phyloP scores from a whole-genome alignment of 64 coral and sea anemone genomes.

The Trachythela sp. region DNA sequence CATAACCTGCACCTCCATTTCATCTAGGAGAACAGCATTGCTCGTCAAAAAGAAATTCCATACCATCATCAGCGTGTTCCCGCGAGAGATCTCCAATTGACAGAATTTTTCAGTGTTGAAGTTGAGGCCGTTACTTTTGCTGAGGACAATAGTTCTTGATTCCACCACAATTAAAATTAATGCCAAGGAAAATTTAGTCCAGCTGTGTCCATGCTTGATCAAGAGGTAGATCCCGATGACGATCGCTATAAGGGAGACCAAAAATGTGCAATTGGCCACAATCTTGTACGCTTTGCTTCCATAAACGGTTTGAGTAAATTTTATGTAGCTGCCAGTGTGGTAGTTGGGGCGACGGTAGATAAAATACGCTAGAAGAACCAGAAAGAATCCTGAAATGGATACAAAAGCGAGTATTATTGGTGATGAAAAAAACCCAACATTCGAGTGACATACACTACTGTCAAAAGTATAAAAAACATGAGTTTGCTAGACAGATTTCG shows the following conservation, averaged over 20 bases:
- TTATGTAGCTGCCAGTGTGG: neutral
- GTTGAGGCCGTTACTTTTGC: slow-evolving; percentile 6
- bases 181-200: neutral
- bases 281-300: neutral
- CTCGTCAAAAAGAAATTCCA: neutral
- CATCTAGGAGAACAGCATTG: slow-evolving; percentile 7
- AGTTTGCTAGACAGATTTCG: too few species aligned
- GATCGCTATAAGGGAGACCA: slow-evolving; percentile 15
- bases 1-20: slow-evolving; percentile 22
- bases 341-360: neutral
- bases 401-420: too few species aligned
- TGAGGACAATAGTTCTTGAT: neutral
- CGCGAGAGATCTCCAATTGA: slow-evolving; percentile 15
- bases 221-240: neutral
- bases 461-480: too few species aligned
- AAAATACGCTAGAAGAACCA: neutral
- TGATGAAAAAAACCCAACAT: too few species aligned
- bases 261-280: neutral
- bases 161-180: neutral
- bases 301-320: slow-evolving; percentile 12
- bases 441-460: too few species aligned
- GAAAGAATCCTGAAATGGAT: too few species aligned
- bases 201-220: neutral
- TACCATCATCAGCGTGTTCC: neutral
- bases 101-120: neutral